A percentile compares a stretch with the other conserved stretches of the same genome.
Evolutionary conservation across 2,113 vertebrate species (phyloP).

Genomic region (Coracopsis vasa): DNA sequence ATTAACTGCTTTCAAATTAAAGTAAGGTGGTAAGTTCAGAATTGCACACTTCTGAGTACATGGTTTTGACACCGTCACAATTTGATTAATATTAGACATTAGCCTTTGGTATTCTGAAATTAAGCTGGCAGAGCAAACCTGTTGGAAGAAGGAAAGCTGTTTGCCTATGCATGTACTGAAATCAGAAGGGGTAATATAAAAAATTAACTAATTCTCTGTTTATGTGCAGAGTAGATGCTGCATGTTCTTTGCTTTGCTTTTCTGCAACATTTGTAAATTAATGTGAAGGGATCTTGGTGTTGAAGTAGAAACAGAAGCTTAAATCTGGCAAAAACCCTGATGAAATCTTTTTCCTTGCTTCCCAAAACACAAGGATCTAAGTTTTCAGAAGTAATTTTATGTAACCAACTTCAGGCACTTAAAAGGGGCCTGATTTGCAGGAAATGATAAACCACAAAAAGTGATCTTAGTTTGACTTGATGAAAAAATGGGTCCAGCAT

Average conservation of each 20-base stretch:
- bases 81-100: neutral
- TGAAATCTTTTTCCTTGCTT: neutral
- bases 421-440: neutral
- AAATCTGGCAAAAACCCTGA: neutral
- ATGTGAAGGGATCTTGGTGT: neutral
- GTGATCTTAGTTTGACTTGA: neutral
- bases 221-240: neutral
- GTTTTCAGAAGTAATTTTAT: neutral
- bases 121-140: neutral
- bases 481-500: neutral
- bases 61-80: neutral
- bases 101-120: neutral
- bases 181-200: neutral
- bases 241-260: neutral
- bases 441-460: neutral
- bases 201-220: neutral
- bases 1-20: neutral
- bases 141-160: neutral
- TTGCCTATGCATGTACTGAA: neutral
- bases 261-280: neutral
- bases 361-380: neutral
- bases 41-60: neutral
- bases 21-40: neutral
- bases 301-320: neutral
- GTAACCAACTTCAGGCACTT: neutral